These are phyloP conservation scores for Brevimyrus niger DNA, from an alignment of 2,113 vertebrate genomes.

Conservation along the genomic window DNA sequence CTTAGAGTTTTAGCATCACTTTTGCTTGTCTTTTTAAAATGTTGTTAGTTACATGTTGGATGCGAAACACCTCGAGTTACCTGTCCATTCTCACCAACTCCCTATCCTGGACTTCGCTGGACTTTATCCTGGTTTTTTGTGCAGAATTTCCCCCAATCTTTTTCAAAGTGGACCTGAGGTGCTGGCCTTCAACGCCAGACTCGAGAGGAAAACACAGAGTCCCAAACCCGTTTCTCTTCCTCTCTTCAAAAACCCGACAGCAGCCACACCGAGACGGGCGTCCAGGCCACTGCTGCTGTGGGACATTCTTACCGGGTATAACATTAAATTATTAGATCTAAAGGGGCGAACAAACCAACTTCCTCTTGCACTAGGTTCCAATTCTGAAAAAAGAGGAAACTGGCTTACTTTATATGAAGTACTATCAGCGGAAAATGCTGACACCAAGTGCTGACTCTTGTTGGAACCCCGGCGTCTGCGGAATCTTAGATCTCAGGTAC, in stretches of 20 bases:
- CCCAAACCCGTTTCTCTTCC: not conserved
- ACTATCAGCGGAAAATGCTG: not conserved
- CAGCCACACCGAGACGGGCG: not conserved
- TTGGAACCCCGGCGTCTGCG: not conserved
- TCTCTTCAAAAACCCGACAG: not conserved
- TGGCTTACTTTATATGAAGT: constrained; percentile 2
- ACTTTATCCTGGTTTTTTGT: not conserved
- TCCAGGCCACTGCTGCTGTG: not conserved
- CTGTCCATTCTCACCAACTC: not conserved
- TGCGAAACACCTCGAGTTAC: not conserved
- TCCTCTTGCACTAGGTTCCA: constrained; percentile 5
- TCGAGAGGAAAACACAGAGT: not conserved
- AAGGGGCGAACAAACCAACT: not conserved
- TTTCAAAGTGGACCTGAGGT: not conserved
- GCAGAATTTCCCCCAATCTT: not conserved
- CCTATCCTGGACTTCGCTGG: not conserved
- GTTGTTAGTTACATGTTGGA: not conserved
- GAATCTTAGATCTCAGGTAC: not conserved
- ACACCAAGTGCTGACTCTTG: constrained; percentile 2
- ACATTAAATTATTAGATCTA: not conserved
- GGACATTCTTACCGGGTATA: not conserved
- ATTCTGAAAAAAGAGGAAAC: constrained; percentile 10
- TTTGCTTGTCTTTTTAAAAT: not conserved
- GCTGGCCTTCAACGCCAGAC: not conserved
- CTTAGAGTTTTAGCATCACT: not conserved